Conservation (phyloP, 2,797 vertebrate species). For the Malacoraja senta region DNA sequence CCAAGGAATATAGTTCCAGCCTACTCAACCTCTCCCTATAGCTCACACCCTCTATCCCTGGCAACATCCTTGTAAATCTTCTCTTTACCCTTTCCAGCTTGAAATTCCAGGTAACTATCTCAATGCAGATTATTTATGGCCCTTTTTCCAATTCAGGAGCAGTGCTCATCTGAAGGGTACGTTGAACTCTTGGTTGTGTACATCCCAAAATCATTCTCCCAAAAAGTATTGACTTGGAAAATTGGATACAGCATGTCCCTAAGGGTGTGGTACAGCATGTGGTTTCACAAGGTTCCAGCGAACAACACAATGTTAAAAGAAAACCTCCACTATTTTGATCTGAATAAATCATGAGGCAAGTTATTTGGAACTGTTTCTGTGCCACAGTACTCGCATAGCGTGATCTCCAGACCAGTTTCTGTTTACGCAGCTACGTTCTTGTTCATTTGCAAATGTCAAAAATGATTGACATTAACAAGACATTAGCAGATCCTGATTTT, state of each 20-base stretch:
- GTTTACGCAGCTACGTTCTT: background rate
- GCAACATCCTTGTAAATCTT: no score
- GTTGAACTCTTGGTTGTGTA: background rate
- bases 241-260: background rate
- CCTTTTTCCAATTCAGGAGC: background rate
- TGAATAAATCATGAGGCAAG: background rate
- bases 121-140: background rate
- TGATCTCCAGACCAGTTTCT: background rate
- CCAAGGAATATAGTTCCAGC: no score
- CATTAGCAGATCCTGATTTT: background rate
- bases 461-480: background rate
- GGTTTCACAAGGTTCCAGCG: background rate
- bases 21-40: no score
- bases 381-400: background rate
- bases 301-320: background rate
- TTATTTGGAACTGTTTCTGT: background rate
- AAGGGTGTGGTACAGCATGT: background rate
- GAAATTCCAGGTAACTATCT: background rate
- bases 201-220: background rate
- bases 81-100: no score
- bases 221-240: background rate
- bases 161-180: background rate
- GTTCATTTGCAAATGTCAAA: background rate
- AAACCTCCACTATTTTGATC: background rate
- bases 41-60: no score